Percentiles rank a stretch among this genome's conserved stretches.
Evolutionary conservation across 2,888 invertebrate genomes (phyloP).

Genomic region (Nephrotoma flavescens): DNA sequence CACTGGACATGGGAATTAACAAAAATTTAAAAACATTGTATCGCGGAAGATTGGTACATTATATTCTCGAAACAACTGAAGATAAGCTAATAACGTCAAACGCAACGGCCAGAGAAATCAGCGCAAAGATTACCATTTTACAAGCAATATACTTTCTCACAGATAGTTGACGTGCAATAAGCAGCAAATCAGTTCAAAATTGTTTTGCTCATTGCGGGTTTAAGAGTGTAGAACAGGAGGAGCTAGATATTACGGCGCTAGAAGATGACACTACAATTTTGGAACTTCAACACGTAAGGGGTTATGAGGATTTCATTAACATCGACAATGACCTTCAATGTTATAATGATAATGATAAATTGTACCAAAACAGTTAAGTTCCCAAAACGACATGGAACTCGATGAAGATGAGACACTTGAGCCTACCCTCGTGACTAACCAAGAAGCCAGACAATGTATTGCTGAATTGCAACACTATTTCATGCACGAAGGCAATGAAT

Average conservation of each 20-base stretch:
- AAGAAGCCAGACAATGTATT: neutral
- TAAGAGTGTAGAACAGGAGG: neutral
- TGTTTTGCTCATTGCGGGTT: neutral
- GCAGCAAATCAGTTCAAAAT: neutral
- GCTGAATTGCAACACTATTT: neutral
- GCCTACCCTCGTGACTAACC: neutral
- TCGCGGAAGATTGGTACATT: no score
- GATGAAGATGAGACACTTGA: neutral
- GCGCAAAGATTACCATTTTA: neutral
- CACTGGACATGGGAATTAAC: no score
- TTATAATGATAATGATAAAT: no score
- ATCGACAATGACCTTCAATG: no score
- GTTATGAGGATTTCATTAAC: no score
- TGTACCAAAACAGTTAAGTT: neutral
- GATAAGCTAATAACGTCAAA: neutral
- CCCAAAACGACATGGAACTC: neutral
- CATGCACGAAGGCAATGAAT: neutral
- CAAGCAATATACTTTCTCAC: neutral
- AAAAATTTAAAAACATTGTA: no score
- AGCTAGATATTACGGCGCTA: neutral
- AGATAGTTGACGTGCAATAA: neutral
- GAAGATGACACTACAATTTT: neutral
- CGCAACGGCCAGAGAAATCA: neutral
- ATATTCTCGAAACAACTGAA: neutral
- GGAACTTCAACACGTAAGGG: neutral